phyloP scores from a whole-genome alignment of 2,797 vertebrate species.

The Myripristis jacobus region DNA sequence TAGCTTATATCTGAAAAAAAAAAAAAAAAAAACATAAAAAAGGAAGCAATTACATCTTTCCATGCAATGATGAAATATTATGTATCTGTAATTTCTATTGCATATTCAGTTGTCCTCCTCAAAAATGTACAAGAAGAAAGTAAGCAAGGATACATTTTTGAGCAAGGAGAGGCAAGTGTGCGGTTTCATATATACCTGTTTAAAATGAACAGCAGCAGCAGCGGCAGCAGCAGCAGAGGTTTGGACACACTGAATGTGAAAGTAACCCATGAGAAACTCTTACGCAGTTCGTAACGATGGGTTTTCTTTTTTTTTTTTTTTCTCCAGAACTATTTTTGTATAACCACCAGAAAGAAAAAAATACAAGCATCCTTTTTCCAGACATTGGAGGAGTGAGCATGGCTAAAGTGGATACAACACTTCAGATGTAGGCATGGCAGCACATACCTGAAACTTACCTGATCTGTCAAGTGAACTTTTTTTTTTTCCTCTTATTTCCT shows the following conservation, averaged over 20 bases:
- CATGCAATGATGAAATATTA: slow-evolving; percentile 57
- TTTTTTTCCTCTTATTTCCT: no score
- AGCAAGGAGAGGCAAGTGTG: slow-evolving; percentile 76
- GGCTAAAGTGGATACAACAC: slow-evolving; percentile 1
- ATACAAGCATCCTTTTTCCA: slow-evolving; percentile 25
- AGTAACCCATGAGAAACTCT: slow-evolving; percentile 71
- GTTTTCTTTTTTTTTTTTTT: no score
- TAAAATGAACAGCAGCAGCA: slow-evolving; percentile 63
- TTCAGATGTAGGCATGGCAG: slow-evolving; percentile 1
- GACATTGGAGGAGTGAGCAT: slow-evolving; percentile 28
- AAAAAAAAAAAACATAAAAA: slow-evolving; percentile 21
- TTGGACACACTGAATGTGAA: slow-evolving; percentile 77
- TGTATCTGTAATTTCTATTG: slow-evolving; percentile 72
- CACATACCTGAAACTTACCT: slow-evolving; percentile 23
- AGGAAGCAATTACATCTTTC: slow-evolving; percentile 52
- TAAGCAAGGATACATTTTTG: slow-evolving; percentile 68
- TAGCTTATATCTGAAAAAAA: slow-evolving; percentile 76
- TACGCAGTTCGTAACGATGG: slow-evolving; percentile 44
- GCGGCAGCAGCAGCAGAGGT: slow-evolving; percentile 63
- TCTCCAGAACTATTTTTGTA: slow-evolving; percentile 31
- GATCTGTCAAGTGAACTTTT: slow-evolving; percentile 31
- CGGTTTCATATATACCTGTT: slow-evolving; percentile 58
- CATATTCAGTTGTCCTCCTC: slow-evolving; percentile 77
- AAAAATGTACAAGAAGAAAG: slow-evolving; percentile 58
- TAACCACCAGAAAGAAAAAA: slow-evolving; percentile 32